A percentile compares a stretch with the other conserved stretches of the same genome.
These are phyloP conservation scores for Stercorarius parasiticus DNA, from an alignment of 2,113 vertebrate species.

Conservation along the genomic window DNA sequence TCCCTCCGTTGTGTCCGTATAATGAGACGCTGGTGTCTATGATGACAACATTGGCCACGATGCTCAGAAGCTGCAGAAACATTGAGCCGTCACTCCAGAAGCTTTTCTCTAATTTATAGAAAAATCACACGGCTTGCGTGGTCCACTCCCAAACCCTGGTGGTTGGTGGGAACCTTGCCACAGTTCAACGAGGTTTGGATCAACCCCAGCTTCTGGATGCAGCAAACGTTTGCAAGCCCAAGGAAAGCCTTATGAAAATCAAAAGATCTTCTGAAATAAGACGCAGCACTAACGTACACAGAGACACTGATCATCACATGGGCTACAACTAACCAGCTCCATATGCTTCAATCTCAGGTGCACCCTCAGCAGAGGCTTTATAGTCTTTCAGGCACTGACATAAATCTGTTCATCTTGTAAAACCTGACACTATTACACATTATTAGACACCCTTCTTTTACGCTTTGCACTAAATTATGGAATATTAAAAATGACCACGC, in stretches of 20 bases:
- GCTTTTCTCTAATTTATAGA: background rate
- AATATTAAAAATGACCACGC: background rate
- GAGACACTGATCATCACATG: rapidly evolving
- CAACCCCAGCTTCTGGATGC: background rate
- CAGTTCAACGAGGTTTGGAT: background rate
- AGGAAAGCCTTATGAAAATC: background rate
- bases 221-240: background rate
- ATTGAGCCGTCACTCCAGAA: background rate
- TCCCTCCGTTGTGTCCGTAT: rapidly evolving
- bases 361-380: background rate
- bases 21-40: rapidly evolving
- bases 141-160: background rate
- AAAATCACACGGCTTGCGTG: rapidly evolving
- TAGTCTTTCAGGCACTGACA: background rate
- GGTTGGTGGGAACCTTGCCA: background rate
- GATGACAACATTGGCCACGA: rapidly evolving
- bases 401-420: background rate
- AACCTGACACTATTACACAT: background rate
- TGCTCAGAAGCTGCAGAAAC: background rate
- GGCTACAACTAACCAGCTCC: background rate
- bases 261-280: background rate
- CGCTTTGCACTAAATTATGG: background rate
- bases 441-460: background rate
- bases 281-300: rapidly evolving
- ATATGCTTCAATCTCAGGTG: background rate